Percentiles rank a stretch among this genome's conserved stretches.
These are phyloP conservation scores for Crossocerus cetratus DNA, from an alignment of 2,888 invertebrate species.

Conservation along the genomic window DNA sequence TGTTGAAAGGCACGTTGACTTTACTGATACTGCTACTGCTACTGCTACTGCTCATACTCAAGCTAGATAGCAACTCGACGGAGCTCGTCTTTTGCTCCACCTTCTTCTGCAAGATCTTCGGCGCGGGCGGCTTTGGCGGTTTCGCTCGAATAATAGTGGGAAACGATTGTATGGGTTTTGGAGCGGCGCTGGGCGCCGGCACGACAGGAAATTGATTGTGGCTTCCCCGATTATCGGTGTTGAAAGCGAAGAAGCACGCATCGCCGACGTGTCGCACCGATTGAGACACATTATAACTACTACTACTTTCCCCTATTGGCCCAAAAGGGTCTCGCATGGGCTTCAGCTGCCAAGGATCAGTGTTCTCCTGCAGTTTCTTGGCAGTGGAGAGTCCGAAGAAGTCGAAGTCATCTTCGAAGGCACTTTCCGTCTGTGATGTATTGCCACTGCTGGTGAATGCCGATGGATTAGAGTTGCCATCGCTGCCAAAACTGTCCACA, in stretches of 20 bases:
- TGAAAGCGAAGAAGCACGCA: constrained; percentile 67
- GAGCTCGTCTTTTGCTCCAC: constrained; percentile 42
- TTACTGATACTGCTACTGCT: constrained; percentile 9
- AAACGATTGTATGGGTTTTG: constrained; percentile 71
- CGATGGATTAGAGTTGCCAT: constrained; percentile 82
- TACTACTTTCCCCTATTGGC: constrained; percentile 67
- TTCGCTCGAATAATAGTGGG: constrained; percentile 88
- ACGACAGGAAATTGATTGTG: constrained; percentile 51
- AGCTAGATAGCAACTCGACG: constrained; percentile 14
- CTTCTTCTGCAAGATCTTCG: constrained; percentile 74
- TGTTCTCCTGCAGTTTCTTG: constrained; percentile 70
- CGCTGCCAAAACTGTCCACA: constrained; percentile 87
- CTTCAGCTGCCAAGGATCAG: constrained; percentile 78
- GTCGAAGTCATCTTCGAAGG: constrained; percentile 91
- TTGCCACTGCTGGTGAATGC: constrained; percentile 81
- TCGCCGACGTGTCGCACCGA: constrained; percentile 64
- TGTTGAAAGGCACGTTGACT: constrained; percentile 30
- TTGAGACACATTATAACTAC: constrained; percentile 39
- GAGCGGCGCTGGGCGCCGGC: constrained; percentile 1
- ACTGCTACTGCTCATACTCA: neutral
- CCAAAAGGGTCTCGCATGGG: constrained; percentile 79
- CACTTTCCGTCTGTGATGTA: constrained; percentile 86
- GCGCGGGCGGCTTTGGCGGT: constrained; percentile 80
- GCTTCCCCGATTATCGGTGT: constrained; percentile 39
- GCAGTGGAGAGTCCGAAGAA: constrained; percentile 80